Base-by-base conservation (phyloP, 2,888 invertebrate species). In the Vanessa cardui region DNA sequence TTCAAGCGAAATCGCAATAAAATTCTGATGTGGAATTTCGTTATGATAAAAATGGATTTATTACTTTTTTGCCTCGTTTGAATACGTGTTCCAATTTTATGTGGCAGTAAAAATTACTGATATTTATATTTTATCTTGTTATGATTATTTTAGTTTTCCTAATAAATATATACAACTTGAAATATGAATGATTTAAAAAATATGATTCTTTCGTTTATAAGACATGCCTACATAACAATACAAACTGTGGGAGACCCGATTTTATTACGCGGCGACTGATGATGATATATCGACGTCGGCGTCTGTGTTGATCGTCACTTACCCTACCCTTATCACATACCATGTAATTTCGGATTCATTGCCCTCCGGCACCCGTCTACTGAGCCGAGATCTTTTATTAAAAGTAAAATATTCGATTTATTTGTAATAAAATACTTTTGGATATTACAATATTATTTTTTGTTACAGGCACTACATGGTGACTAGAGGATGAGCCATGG, bases 221-320 rank as follows among this genome's bases (percentile, higher is more conserved):
- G 2, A 39, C 39, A 56, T 39, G 2, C 49, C 20, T 77, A 75
- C 75, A 81, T 83, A 84, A 86, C 86, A 83, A 84, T 85, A 86
- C 87, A 87, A 85, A 85, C 80, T 78, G 80, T 77, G 78, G 83
- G 82, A 83, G 83, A 81, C 84, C 84, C 85, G 84, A 85, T 87
- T 90, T 88, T 89, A 89, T 88, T 85, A 87, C 83, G 77, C 83
- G 82, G 84, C 86, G 89, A 88, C 88, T 90, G 89, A 91, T 90
- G 90, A 91, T 92, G 90, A 92, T 91, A 90, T 90, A 92, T 91
- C 87, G 90, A 87, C 87, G 89, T 90, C 88, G 88, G 87, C 85
- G 85, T 85, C 86, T 84, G 82, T 84, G 90, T 88, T 89, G 89
- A 90, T 89, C 89, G 90, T 87, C 88, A 88, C 89, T 89, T 87